These are phyloP conservation scores for Incurvaria masculella DNA, from an alignment of 2,888 invertebrate species.

Conservation along the genomic window DNA sequence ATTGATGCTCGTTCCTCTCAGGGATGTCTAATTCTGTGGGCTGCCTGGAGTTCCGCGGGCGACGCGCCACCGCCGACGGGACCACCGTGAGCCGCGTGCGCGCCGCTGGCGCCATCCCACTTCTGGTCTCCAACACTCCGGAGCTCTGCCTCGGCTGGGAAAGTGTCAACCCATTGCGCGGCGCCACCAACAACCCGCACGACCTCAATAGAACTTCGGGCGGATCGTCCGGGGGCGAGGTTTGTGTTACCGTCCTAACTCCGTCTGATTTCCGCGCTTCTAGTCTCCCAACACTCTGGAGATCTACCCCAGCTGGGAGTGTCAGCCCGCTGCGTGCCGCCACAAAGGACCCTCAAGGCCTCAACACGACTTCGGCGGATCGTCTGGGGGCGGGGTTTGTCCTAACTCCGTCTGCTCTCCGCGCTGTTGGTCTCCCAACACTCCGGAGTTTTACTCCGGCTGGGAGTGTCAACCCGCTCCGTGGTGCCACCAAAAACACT, in stretches of 20 bases:
- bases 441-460: conserved; percentile 85
- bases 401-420: neutral
- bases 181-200: conserved; percentile 81
- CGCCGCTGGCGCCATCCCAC: conserved; percentile 74
- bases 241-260: conserved; percentile 24
- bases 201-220: conserved; percentile 70
- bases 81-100: conserved; percentile 59
- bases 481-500: conserved; percentile 80
- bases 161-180: conserved; percentile 73
- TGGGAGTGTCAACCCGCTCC: conserved; percentile 80
- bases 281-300: no score
- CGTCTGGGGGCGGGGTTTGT: conserved; percentile 82
- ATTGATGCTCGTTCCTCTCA: no score
- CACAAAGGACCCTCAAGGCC: no score
- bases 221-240: conserved; percentile 90
- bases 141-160: conserved; percentile 90
- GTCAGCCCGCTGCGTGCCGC: no score
- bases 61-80: conserved; percentile 64
- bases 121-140: conserved; percentile 82
- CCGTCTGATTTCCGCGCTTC: no score
- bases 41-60: conserved; percentile 39
- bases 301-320: no score
- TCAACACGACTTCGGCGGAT: conserved; percentile 72
- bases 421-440: conserved; percentile 79
- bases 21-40: conserved; percentile 72